Percentiles rank a stretch among this genome's conserved stretches.
Evolutionary conservation across 2,888 invertebrate species (phyloP).

Genomic region (Anticlea derivata): DNA sequence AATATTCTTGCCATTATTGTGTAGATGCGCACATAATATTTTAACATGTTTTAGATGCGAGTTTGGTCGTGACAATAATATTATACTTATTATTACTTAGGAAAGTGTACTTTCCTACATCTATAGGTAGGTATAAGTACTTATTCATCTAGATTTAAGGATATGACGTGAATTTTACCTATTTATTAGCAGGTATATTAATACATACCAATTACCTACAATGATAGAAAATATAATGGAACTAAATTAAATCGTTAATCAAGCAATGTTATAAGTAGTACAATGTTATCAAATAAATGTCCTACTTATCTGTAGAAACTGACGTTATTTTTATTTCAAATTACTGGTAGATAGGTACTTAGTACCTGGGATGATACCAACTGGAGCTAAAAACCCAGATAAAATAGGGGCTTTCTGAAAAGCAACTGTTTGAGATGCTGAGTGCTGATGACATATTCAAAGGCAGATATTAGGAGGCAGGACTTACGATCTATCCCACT

Average conservation of each 20-base stretch:
- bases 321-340: neutral
- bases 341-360: neutral
- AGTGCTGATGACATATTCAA: neutral
- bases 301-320: neutral
- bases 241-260: neutral
- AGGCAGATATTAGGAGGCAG: no score
- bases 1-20: conserved; percentile 12
- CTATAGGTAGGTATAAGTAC: no score
- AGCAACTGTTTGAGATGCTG: no score
- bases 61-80: conserved; percentile 1
- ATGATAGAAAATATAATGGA: no score
- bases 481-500: no score
- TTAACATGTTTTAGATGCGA: neutral
- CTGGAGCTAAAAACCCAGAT: no score
- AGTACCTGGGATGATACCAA: neutral
- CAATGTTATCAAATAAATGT: conserved; percentile 1
- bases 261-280: conserved; percentile 1
- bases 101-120: no score
- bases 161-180: neutral
- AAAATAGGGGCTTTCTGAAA: no score
- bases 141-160: neutral
- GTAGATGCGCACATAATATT: neutral
- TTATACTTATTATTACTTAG: neutral
- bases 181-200: neutral
- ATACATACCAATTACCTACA: neutral